Percentiles rank a stretch among this genome's conserved stretches.
These are phyloP conservation scores for Apteryx mantelli DNA, from an alignment of 2,113 vertebrate genomes.

Conservation along the genomic window DNA sequence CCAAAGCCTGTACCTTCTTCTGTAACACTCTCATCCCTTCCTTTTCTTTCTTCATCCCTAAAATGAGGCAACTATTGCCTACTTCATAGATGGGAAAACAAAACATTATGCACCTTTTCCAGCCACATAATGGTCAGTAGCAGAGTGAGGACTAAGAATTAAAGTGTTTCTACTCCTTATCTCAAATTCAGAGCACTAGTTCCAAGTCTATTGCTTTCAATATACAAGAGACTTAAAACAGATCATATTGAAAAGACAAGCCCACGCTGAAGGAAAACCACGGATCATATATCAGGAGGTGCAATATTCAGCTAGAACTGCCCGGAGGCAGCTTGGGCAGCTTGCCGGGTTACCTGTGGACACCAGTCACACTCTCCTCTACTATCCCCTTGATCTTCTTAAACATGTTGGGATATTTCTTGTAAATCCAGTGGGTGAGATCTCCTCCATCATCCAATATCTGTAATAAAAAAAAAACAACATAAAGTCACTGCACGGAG, in stretches of 20 bases:
- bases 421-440: constrained; percentile 99
- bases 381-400: constrained; percentile 99
- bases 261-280: not conserved
- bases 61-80: accelerated
- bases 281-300: not conserved
- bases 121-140: not conserved
- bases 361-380: constrained; percentile 98
- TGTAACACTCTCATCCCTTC: not conserved
- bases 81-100: not conserved
- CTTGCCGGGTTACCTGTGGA: constrained; percentile 86
- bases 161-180: not conserved
- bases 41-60: not conserved
- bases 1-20: not conserved
- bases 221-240: accelerated
- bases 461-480: constrained; percentile 65
- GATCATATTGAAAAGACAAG: not conserved
- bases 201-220: not conserved
- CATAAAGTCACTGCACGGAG: not conserved
- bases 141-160: not conserved
- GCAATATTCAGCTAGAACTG: not conserved
- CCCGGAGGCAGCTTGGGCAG: not conserved
- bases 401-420: constrained; percentile 99
- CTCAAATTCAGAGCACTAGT: not conserved
- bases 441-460: constrained; percentile 98
- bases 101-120: not conserved